These are phyloP conservation scores for Calliphora vicina DNA, from an alignment of 1,140 invertebrate species.

Conservation along the genomic window DNA sequence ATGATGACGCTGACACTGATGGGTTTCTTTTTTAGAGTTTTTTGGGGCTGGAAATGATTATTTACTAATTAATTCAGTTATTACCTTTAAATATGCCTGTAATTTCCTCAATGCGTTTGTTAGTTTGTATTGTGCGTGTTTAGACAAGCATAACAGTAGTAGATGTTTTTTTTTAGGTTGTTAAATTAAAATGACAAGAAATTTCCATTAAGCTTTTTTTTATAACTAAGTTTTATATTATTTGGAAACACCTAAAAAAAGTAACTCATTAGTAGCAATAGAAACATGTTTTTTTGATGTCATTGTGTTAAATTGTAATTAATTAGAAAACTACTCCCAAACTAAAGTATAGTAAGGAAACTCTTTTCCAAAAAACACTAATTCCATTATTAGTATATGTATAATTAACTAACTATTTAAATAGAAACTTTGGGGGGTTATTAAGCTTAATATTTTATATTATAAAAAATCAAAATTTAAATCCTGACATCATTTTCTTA, in stretches of 20 bases:
- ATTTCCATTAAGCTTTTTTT: constrained; percentile 7
- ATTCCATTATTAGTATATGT: too few relatives aligned
- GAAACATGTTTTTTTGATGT: not conserved
- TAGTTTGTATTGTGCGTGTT: not conserved
- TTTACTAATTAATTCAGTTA: constrained; percentile 22
- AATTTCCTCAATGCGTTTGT: constrained; percentile 7
- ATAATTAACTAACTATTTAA: not conserved
- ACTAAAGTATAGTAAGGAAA: not conserved
- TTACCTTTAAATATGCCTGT: constrained; percentile 15
- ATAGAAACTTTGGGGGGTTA: too few relatives aligned
- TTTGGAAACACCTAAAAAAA: not conserved
- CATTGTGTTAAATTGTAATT: not conserved
- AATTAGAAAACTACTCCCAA: not conserved
- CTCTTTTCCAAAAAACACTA: not conserved
- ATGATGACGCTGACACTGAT: too few relatives aligned
- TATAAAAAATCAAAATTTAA: too few relatives aligned
- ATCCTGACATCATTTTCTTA: too few relatives aligned
- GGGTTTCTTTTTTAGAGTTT: too few relatives aligned
- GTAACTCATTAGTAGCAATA: not conserved
- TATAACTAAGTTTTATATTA: not conserved
- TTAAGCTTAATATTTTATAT: too few relatives aligned
- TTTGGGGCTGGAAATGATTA: not conserved
- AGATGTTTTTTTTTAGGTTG: not conserved
- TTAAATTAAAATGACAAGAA: constrained; percentile 7
- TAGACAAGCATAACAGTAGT: not conserved